Evolutionary conservation across 2,113 vertebrate genomes (phyloP).

Genomic region (Prunella fulvescens): DNA sequence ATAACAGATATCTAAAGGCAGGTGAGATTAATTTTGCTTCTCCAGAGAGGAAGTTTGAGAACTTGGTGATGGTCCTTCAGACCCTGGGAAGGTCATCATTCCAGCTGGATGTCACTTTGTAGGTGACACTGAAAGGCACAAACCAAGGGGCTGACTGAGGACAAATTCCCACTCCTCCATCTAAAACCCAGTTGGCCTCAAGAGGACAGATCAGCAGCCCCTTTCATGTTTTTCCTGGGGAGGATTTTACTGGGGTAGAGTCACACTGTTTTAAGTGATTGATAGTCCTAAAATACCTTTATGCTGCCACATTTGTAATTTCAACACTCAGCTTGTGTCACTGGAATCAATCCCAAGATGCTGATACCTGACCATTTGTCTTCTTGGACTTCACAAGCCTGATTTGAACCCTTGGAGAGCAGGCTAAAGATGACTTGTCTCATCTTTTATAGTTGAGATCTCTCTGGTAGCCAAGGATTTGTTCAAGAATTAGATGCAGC

Average conservation of each 20-base stretch:
- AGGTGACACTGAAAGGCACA: neutral
- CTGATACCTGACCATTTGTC: neutral
- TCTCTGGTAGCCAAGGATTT: neutral
- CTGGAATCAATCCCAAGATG: neutral
- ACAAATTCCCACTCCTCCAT: neutral
- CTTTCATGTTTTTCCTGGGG: neutral
- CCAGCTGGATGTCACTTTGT: neutral
- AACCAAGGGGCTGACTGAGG: neutral
- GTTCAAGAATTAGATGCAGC: neutral
- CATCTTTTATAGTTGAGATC: neutral
- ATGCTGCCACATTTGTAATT: neutral
- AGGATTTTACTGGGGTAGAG: neutral
- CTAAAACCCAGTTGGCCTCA: neutral
- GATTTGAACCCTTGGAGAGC: neutral
- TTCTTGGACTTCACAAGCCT: neutral
- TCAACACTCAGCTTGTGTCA: neutral
- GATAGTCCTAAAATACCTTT: neutral
- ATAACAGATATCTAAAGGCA: neutral
- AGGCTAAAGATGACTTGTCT: neutral
- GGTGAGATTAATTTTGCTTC: neutral
- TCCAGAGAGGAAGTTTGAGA: neutral
- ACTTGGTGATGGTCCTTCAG: neutral
- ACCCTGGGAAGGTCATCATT: accelerated
- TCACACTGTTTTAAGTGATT: neutral
- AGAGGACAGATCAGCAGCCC: neutral